Conservation (phyloP, 2,888 invertebrate genomes). For the Tipula lateralis region DNA sequence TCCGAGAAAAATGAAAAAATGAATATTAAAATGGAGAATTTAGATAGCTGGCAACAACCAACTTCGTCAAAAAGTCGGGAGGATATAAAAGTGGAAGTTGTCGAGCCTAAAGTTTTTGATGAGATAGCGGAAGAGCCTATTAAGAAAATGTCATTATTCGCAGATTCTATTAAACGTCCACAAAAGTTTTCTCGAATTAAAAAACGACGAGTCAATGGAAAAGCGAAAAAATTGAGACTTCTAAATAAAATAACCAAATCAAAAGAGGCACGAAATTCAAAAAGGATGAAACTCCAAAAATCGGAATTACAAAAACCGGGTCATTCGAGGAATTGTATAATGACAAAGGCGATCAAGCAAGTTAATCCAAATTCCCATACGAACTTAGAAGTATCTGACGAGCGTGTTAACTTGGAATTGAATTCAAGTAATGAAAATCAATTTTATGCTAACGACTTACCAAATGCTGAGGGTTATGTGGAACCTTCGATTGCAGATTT, state of each 20-base stretch:
- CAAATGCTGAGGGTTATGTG: neutral
- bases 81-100: neutral
- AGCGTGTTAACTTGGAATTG: neutral
- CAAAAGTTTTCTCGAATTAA: neutral
- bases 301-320: neutral
- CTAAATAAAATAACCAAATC: neutral
- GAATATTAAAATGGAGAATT: neutral
- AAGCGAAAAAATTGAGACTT: neutral
- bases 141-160: neutral
- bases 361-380: neutral
- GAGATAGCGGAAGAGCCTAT: neutral
- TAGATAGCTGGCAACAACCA: neutral
- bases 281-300: neutral
- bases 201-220: neutral
- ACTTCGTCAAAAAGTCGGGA: neutral
- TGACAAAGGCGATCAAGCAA: neutral
- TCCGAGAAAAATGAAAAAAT: neutral
- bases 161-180: neutral
- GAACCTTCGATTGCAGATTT: neutral
- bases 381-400: neutral
- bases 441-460: neutral
- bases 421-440: neutral
- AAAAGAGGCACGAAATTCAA: neutral
- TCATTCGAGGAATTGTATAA: neutral
- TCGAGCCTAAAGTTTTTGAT: neutral